phyloP scores from a whole-genome alignment of 2,113 vertebrate species.

The Campylomormyrus tamandua region DNA sequence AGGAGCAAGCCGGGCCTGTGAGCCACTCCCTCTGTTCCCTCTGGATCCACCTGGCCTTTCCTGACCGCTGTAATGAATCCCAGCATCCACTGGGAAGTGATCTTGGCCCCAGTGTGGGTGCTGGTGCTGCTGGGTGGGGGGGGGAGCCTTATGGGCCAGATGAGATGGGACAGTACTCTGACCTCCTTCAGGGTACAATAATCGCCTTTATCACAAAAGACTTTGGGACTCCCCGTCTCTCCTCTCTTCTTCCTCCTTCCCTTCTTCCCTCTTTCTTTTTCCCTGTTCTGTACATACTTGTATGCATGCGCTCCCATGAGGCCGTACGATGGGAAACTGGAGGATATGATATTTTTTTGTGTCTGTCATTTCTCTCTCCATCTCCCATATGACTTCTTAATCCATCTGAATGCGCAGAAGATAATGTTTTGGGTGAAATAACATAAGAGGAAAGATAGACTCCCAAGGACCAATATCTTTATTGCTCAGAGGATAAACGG shows the following conservation, averaged over 20 bases:
- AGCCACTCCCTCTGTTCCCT: slow-evolving; percentile 18
- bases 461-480: slow-evolving; percentile 99
- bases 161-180: slow-evolving; percentile 25
- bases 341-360: slow-evolving; percentile 97
- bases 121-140: slow-evolving; percentile 47
- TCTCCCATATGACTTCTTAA: slow-evolving; percentile 99
- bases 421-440: slow-evolving; percentile 99
- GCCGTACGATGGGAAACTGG: slow-evolving; percentile 69
- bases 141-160: slow-evolving; percentile 32
- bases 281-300: slow-evolving; percentile 32
- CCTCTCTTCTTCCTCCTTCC: slow-evolving; percentile 8
- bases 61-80: slow-evolving; percentile 52
- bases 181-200: slow-evolving; percentile 37
- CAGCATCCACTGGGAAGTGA: slow-evolving; percentile 57
- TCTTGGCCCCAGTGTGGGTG: slow-evolving; percentile 51
- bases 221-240: slow-evolving; percentile 52
- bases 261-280: slow-evolving; percentile 21
- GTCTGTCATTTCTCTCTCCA: slow-evolving; percentile 99
- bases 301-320: slow-evolving; percentile 46
- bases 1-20: slow-evolving; percentile 14
- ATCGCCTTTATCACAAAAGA: slow-evolving; percentile 53
- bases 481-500: slow-evolving; percentile 99
- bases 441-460: slow-evolving; percentile 99
- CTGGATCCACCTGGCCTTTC: background rate
- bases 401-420: slow-evolving; percentile 99